Base-by-base conservation (phyloP, 2,797 vertebrate species). In the Platyrinchus mystaceus region DNA sequence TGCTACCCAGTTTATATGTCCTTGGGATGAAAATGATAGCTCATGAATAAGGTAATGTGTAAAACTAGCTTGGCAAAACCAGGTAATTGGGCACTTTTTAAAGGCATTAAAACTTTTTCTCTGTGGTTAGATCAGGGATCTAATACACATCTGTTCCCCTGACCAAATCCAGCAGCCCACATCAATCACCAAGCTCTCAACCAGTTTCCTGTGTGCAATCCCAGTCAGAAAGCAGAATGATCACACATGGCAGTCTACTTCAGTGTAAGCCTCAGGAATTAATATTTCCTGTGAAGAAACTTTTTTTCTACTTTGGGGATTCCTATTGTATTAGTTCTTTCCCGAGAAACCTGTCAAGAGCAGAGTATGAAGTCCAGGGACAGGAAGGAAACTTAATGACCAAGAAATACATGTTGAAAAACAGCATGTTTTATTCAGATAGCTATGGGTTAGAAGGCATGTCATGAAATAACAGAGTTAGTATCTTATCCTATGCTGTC, bases 1-100 rank as follows among this genome's bases (percentile, higher is more conserved):
- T 89, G 64, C 37, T 53, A 53, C 84, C 24, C 4, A 1, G 22
- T 95, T 94, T 82, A 56, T 68, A 76, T 32, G n/a, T 66, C 69
- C 93, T 56, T 34, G 12, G 80, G 89, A 90, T 92, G 81, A 84
- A 97, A 96, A 82, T 70, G 66, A 69, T 73, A 87, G 52, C 64
- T 91, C 49, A 89, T 91, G 94, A 96, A 96, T 94, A 95, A 95
- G 87, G 56, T 89, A 94, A 95, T 85, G 84, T 86, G 76, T 93
- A 85, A 93, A 89, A 95, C 79, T 87, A 90, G 49, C 59, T 94
- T 94, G 96, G 97, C 62, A 96, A 95, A 97, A 95, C 67, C 34
- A 37, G 84, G 70, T 87, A 91, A 78, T 73, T 70, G 80, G 64
- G 71, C 74, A 95, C 73, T 96, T 97, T 96, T 95, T 62, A 89